A percentile compares a stretch with the other conserved stretches of the same genome.
Evolutionary conservation across 2,797 vertebrate genomes (phyloP).

Genomic region (Notamacropus eugenii): DNA sequence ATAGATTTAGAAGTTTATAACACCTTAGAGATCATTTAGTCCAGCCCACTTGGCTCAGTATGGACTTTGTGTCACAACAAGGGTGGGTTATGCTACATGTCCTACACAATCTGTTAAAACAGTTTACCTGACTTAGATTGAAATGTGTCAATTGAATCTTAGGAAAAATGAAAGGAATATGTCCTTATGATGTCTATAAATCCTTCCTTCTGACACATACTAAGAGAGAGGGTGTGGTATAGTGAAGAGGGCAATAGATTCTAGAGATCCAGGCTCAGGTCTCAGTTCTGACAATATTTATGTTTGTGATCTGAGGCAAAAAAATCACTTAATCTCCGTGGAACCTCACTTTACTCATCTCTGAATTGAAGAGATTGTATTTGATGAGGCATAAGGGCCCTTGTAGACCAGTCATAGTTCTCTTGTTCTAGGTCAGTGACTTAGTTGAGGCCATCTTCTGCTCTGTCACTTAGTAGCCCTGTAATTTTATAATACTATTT

Average conservation of each 20-base stretch:
- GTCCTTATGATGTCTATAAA: neutral
- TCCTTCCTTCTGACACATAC: neutral
- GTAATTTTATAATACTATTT: neutral
- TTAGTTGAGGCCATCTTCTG: neutral
- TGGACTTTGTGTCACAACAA: neutral
- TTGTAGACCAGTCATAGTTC: neutral
- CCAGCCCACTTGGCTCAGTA: neutral
- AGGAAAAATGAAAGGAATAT: neutral
- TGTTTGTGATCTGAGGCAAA: neutral
- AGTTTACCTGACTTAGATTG: neutral
- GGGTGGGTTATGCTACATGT: neutral
- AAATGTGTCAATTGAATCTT: neutral
- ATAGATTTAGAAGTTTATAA: neutral
- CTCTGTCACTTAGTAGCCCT: neutral
- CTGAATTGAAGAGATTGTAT: neutral
- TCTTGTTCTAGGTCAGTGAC: slow-evolving; percentile 12
- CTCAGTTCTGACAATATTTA: neutral
- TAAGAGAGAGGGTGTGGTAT: neutral
- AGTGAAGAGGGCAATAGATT: neutral
- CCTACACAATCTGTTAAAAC: neutral
- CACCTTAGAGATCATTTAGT: neutral
- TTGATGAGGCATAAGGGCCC: slow-evolving; percentile 17
- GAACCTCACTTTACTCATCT: neutral
- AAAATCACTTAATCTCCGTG: neutral
- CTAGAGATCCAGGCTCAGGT: neutral